Evolutionary conservation across 1,140 invertebrate genomes (phyloP), one percentile per base, ranked within the genome.

Genomic region (Meloidogyne floridensis): DNA sequence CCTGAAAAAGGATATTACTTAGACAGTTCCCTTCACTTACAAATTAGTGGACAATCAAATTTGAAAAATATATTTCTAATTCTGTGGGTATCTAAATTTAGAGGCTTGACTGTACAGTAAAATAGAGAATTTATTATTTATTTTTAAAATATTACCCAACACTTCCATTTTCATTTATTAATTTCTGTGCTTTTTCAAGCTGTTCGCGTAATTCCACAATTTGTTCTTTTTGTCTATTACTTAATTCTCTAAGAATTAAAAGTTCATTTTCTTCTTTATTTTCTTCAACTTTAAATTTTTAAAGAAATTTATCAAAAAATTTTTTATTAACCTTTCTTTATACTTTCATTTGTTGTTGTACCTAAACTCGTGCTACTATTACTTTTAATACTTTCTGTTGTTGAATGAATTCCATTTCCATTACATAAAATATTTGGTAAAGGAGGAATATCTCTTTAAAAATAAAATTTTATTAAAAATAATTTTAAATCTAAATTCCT

Each of bases 211-310:
- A 43, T 54, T 72, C 18, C 20, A 78, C 53, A 59, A 86, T 87
- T 59, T 70, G 65, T 18, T 77, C 83, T 65, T 86, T 87, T 59
- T 86, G 86, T 70, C 76, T 59, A 42, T 87, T 87, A 69, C 84
- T 80, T 18, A 88, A 43, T 54, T 69, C 65, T 15, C 77, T 73
- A 20, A 85, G 73, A 81, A 85, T 70, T 20, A 54, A 42, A n/a
- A 85, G 42, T 75, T 85, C 84, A 56, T 87, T 53, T 70, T 78
- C 82, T 56, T 77, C 53, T 43, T 77, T 11, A 70, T 65, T 18
- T n/a, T 32, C 32, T 32, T 65, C 5, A 65, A n/a, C 59, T 65
- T 65, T 7, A n/a, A 65, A 59, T 56, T 56, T 32, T 32, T 32
- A 32, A 32, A 32, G 13, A 59, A 59, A 15, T 59, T 15, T n/a